Conservation (phyloP, 2,113 vertebrate species). For the Motacilla tschutschensis region DNA sequence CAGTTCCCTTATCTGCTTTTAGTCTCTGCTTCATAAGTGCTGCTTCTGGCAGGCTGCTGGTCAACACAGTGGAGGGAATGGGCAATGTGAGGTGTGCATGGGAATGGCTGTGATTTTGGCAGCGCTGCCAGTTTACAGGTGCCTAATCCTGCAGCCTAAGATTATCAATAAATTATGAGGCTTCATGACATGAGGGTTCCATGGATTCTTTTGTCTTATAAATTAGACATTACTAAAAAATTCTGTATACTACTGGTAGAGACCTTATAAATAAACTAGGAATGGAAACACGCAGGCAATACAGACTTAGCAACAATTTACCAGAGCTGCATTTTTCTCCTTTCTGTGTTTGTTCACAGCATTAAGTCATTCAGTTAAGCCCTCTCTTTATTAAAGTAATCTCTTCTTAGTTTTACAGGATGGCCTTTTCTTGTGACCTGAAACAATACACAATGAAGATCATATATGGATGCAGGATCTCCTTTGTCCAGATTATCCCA, state of each 20-base stretch:
- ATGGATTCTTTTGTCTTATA: background rate
- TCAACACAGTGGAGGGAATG: fast-evolving
- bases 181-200: background rate
- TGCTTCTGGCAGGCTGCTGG: background rate
- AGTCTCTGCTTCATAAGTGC: background rate
- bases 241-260: background rate
- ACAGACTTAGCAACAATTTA: slow-evolving; percentile 20
- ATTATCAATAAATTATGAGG: slow-evolving; percentile 22
- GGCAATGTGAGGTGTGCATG: background rate
- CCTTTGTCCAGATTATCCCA: background rate
- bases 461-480: background rate
- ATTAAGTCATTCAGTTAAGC: background rate
- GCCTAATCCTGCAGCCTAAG: background rate
- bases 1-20: background rate
- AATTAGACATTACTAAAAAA: slow-evolving; percentile 33
- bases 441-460: background rate
- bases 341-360: background rate
- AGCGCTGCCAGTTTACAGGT: background rate
- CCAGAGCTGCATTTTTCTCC: background rate
- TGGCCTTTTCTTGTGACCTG: background rate
- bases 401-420: background rate
- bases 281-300: slow-evolving; percentile 1
- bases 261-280: slow-evolving; percentile 45
- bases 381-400: background rate
- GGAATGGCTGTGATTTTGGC: background rate